Conservation (phyloP, 2,113 vertebrate genomes). For the Lagopus muta region DNA sequence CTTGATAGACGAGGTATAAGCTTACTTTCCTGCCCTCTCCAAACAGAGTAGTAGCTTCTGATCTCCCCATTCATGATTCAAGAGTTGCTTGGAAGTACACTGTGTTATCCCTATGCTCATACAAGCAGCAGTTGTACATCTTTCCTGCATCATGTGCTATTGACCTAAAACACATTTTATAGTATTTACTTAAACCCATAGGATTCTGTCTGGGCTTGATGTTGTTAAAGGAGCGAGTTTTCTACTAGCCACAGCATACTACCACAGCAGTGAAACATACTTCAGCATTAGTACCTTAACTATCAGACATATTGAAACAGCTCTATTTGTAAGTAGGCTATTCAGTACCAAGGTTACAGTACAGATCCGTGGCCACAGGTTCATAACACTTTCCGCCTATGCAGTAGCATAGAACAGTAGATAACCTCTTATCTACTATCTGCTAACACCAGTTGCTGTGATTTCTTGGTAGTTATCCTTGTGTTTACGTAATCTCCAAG, state of each 20-base stretch:
- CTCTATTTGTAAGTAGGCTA: background rate
- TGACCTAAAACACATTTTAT: background rate
- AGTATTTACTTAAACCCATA: background rate
- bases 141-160: background rate
- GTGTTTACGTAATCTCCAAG: background rate
- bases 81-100: background rate
- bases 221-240: background rate
- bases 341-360: background rate
- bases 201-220: background rate
- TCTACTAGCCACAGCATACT: background rate
- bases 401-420: background rate
- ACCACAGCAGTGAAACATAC: background rate
- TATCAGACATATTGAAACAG: background rate
- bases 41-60: background rate
- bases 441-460: background rate
- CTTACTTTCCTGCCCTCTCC: background rate
- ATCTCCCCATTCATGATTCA: background rate
- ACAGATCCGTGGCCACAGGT: background rate
- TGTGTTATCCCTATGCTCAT: too few relatives aligned
- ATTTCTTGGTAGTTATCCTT: background rate
- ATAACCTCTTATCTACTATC: background rate
- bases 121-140: too few relatives aligned
- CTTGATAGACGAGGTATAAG: background rate
- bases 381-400: background rate
- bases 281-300: too few relatives aligned